Base-by-base conservation (phyloP, 2,113 vertebrate genomes). In the Apistogramma diplotaenia region DNA sequence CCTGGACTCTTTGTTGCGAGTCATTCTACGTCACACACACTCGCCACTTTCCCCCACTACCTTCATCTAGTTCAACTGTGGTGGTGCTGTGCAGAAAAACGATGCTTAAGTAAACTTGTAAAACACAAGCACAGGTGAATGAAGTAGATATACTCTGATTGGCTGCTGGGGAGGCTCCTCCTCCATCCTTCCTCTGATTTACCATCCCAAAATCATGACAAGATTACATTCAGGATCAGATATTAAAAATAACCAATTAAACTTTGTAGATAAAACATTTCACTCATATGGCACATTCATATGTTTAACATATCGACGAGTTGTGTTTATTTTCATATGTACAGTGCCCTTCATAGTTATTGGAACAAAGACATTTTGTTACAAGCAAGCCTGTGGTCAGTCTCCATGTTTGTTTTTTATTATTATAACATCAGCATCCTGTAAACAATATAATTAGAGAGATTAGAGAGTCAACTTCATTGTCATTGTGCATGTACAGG, bases 121-220 rank as follows among this genome's bases (percentile, higher is more conserved):
- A 73, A 23, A 1, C 13, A n/a, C 5, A 13, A 19, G 29, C 35
- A 27, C 49, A 53, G 7, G 33, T 40, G 9, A 11, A 31, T 19
- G 0, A 43, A 23, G 1, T 6, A 33, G 6, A 27, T 27, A 77
- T 85, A 93, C 89, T 58, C 16, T 53, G 60, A 46, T 10, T 78
- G 3, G 33, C 9, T 7, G 53, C 31, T 25, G 1, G 55, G 27
- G 13, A 4, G 1, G 60, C 3, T 2, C 18, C 35, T 6, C 18
- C 43, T 60, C 74, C 76, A 16, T 78, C 33, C 11, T 37, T 74
- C 49, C 19, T 82, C 27, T 31, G 84, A 59, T 79, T 87, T 27
- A 15, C 84, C 72, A 1, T 16, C 35, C 18, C 88, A 89, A 31
- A 43, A 51, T n/a, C n/a, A n/a, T 49, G 46, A 43, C 61, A 25